Evolutionary conservation across 2,113 vertebrate genomes (phyloP), one percentile per base, ranked within the genome.

Genomic region (Manacus vitellinus): DNA sequence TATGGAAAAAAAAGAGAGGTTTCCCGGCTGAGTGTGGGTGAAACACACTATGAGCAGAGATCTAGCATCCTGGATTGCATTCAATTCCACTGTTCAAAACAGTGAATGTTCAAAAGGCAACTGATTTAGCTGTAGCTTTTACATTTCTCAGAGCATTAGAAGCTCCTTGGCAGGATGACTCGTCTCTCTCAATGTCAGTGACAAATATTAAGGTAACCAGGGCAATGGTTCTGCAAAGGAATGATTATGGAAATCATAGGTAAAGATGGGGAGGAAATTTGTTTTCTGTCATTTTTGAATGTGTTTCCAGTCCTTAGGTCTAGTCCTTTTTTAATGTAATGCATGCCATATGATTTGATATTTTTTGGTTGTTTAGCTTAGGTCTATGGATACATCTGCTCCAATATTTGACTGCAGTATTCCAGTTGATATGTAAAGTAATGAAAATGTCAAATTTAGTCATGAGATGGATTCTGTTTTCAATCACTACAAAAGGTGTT

Each of bases 371-470:
- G 35, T 91, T 95, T 80, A 91, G 52, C 28, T 81, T 83, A 78
- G 33, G 39, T 79, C 71, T 92, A 23, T 59, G 68, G 59, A 75
- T 86, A 52, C 16, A 49, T 90, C 51, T 94, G 49, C 78, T 94
- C 59, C 52, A 67, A 6, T 52, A 77, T 67, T 59, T 85, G 55
- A 88, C 76, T 84, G 52, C 58, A 86, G 27, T 68, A 43, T 51
- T 85, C 85, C 62, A 43, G 74, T 12, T 90, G 54, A 79, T 78
- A 61, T 20, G 27, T 30, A 66, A 91, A 95, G 76, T 35, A 92
- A 89, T 39, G 25, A 94, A 92, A 92, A 90, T 46, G 58, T 85
- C 85, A 83, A 63, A 84, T 92, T 72, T 85, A 84, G 85, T 86
- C n/a, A 61, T 66, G 85, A 74, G 49, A 52, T 43, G 20, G 66